phyloP scores from a whole-genome alignment of 2,113 vertebrate species.

The Amblyornis subalaris region DNA sequence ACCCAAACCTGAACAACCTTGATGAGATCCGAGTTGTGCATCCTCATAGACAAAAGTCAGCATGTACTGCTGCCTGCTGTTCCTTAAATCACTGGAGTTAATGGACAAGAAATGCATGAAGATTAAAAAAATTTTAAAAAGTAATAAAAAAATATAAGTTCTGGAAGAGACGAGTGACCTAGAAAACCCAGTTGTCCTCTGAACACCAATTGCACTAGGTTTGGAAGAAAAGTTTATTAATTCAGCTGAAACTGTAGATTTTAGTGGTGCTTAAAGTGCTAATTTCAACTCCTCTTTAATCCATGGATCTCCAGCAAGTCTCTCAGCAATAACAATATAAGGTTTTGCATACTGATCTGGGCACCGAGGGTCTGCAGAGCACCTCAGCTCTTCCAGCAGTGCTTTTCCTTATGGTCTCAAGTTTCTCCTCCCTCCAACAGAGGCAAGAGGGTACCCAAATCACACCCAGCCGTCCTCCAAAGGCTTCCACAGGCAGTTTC shows the following conservation, averaged over 20 bases:
- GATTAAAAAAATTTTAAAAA: neutral
- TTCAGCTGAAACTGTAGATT: neutral
- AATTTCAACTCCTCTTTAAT: neutral
- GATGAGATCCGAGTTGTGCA: neutral
- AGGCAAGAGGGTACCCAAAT: neutral
- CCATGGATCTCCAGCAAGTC: neutral
- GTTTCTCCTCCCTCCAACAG: neutral
- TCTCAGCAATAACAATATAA: neutral
- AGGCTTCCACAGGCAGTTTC: neutral
- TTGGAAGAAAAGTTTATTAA: neutral
- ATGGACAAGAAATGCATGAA: neutral
- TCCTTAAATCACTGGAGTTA: neutral
- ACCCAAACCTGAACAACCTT: neutral
- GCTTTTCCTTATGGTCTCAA: neutral
- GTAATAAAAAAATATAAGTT: neutral
- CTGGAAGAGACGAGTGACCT: neutral
- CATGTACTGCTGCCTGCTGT: neutral
- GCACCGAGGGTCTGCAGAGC: neutral
- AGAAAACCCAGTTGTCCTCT: neutral
- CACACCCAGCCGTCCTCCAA: neutral
- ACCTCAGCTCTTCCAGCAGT: neutral
- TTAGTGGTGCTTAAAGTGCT: neutral
- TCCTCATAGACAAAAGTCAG: neutral
- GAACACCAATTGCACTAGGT: neutral
- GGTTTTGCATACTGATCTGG: neutral